Base-by-base conservation (phyloP, 1,140 invertebrate genomes). In the Choristoneura fumiferana region DNA sequence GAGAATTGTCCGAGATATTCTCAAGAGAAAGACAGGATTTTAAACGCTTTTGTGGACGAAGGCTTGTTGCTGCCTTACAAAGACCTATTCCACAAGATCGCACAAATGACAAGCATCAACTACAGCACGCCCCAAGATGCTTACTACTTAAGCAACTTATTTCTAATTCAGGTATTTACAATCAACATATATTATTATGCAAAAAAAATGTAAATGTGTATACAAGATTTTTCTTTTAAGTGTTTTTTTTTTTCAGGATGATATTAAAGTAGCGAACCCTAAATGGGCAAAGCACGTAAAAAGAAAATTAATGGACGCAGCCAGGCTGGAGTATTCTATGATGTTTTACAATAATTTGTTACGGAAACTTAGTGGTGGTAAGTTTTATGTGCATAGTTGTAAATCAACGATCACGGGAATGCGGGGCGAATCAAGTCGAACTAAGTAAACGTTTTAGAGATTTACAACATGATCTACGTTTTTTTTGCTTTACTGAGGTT, bases 241-340 rank as follows among this genome's bases (percentile, higher is more conserved):
- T 6, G 22, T 3, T 29, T 29, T 29, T 29, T 58, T 64, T 61
- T 61, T 67, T 8, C 60, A 90, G 87, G 84, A 90, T 18, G 86
- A 89, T 49, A 88, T 90, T 18, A 89, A 88, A 75, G 84, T 89
- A 40, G 62, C 84, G 9, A 90, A 84, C 74, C 89, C 89, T 17
- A 88, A 89, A 75, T 90, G 89, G 87, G 85, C 85, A n/a, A 89
- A 85, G 66, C 81, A 85, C 52, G 83, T 90, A 0, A 88, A 90
- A 60, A 78, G 82, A 80, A 84, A 82, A 73, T 56, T 90, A 8
- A 76, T 79, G 76, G 84, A 89, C 12, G 62, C 86, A 8, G 86
- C 86, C 3, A 73, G 77, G 43, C 54, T 90, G 49, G 88, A 90
- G 62, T 90, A 88, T 53, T 78, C 78, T 4, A 89, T 89, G 79